Evolutionary conservation across 23 tunicate genomes (phyloP).

Genomic region (Trididemnum clinides): DNA sequence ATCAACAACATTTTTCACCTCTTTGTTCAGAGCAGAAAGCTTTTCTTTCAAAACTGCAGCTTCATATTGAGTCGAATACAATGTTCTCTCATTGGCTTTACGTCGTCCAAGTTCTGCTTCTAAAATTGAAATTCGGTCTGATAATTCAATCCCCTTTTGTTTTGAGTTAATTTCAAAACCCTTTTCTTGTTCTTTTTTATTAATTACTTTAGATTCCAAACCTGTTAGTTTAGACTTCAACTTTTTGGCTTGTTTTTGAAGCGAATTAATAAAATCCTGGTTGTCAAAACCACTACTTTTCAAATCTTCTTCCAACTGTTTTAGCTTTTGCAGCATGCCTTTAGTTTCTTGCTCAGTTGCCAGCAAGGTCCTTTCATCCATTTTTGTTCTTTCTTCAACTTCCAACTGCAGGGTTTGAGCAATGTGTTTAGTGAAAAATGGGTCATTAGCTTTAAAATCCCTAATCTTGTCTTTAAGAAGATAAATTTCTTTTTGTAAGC

Average conservation of each 20-base stretch:
- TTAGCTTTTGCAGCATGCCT: slow-evolving; percentile 14
- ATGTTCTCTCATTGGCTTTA: slow-evolving; percentile 19
- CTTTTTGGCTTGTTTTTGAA: slow-evolving; percentile 8
- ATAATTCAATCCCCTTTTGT: not conserved
- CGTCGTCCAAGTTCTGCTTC: slow-evolving; percentile 36
- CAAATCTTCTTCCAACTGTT: slow-evolving; percentile 7
- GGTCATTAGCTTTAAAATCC: not conserved
- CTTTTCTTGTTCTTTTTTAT: slow-evolving; percentile 12
- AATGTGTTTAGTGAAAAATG: not conserved
- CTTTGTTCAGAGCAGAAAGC: slow-evolving; percentile 26
- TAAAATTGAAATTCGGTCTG: slow-evolving; percentile 2
- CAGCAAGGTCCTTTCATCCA: slow-evolving; percentile 2
- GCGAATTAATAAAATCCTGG: not conserved
- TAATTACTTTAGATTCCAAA: not conserved
- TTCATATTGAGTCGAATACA: slow-evolving; percentile 32
- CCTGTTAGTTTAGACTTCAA: not conserved
- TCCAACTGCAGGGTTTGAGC: not conserved
- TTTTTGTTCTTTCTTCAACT: slow-evolving; percentile 17
- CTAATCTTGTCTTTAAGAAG: no score
- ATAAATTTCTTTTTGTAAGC: no score
- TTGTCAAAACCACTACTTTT: slow-evolving; percentile 5
- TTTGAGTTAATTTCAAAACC: not conserved
- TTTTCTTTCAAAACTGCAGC: slow-evolving; percentile 48
- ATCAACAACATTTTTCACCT: not conserved
- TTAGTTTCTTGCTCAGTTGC: slow-evolving; percentile 35